Evolutionary conservation across 2,113 vertebrate species (phyloP), one percentile per base, ranked within the genome.

Genomic region (Odontesthes bonariensis): DNA sequence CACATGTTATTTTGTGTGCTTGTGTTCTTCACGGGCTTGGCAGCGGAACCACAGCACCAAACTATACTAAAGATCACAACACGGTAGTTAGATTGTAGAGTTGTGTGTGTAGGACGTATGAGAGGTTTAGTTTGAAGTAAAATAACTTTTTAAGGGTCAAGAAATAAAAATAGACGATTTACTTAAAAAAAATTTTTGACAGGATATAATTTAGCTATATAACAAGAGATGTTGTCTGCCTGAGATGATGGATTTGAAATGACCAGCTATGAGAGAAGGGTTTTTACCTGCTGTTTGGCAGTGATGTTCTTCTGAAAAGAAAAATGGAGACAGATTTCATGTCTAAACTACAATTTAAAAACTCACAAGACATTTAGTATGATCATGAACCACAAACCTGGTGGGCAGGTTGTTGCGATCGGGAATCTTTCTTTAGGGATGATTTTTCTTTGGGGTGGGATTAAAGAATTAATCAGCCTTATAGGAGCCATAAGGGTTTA

Each of bases 401-500:
- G 27, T 27, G 27, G 1, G 27, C 27, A 2, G 27, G 27, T 27
- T 27, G 27, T 27, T 27, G 27, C 27, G 27, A 27, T 27, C 27
- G 27, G 27, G 27, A 27, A 1, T 27, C 27, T 27, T 27, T 27
- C 27, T 27, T 27, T 27, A 27, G 27, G 27, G 3, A 27, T 27
- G 27, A 27, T 27, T 27, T 27, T 27, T 27, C 27, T 73, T 82
- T 64, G 66, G 60, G 70, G 55, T 80, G 49, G 75, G 51, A 77
- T 31, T 32, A 17, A 20, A 33, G 56, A 52, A 22, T 42, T 23
- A 63, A 33, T 57, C 1, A 17, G 19, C 55, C 66, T 69, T 74
- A 60, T 73, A 63, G 51, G 32, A 81, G 52, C 67, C 44, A 58
- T 53, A 17, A 51, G 69, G 72, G 51, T 35, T 65, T 79, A 58